Evolutionary conservation across 2,888 invertebrate genomes (phyloP).

Genomic region (Cinara cedri): DNA sequence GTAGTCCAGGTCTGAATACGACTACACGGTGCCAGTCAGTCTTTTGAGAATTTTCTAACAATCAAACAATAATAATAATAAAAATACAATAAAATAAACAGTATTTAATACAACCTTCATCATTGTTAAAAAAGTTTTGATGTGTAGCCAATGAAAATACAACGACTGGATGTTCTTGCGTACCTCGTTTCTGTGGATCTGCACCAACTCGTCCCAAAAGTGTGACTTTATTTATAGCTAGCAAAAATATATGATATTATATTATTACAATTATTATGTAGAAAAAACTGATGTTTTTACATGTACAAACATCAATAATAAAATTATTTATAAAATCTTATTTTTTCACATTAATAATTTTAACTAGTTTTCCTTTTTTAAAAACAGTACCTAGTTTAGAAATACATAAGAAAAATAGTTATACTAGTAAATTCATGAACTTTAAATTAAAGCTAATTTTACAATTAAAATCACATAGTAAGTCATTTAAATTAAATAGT

Average conservation of each 20-base stretch:
- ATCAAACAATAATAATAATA: slow-evolving; percentile 2
- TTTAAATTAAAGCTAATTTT: too few species aligned
- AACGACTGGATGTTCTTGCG: slow-evolving; percentile 81
- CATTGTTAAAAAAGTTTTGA: slow-evolving; percentile 73
- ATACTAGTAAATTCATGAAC: too few species aligned
- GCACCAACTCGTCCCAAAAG: slow-evolving; percentile 85
- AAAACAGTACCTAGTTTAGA: too few species aligned
- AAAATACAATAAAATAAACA: not conserved
- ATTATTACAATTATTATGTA: not conserved
- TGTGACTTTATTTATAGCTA: slow-evolving; percentile 83
- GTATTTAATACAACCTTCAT: slow-evolving; percentile 63
- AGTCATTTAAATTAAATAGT: not conserved
- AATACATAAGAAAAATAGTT: too few species aligned
- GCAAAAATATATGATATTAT: slow-evolving; percentile 59
- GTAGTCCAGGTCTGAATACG: slow-evolving; percentile 82
- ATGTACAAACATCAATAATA: too few species aligned
- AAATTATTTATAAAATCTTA: too few species aligned
- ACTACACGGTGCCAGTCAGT: slow-evolving; percentile 92
- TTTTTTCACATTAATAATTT: too few species aligned
- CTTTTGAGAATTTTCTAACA: slow-evolving; percentile 67
- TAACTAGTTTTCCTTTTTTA: too few species aligned
- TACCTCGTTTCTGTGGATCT: slow-evolving; percentile 86
- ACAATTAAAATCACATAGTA: too few species aligned
- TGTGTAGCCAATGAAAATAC: slow-evolving; percentile 91
- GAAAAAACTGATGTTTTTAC: too few species aligned